Evolutionary conservation across 2,797 vertebrate species (phyloP).

Genomic region (Sebastes taczanowskii): DNA sequence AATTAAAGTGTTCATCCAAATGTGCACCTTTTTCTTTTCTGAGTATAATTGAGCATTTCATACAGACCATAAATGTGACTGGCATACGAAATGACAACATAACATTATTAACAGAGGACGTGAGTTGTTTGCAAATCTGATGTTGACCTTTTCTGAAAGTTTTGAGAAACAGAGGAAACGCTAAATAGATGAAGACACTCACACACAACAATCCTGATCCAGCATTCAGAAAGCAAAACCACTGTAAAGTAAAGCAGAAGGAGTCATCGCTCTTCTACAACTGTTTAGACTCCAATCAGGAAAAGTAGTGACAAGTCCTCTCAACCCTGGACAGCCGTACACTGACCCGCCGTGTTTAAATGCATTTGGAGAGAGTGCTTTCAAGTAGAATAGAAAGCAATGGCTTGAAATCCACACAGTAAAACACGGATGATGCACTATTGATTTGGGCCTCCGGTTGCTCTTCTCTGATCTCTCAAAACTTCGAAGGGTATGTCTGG

Average conservation of each 20-base stretch:
- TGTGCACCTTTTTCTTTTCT: background rate
- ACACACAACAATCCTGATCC: background rate
- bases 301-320: background rate
- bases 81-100: background rate
- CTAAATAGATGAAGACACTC: background rate
- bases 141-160: background rate
- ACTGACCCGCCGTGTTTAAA: slow-evolving; percentile 25
- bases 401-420: slow-evolving; percentile 47
- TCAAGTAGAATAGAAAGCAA: background rate
- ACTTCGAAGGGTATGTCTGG: slow-evolving; percentile 54
- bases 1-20: background rate
- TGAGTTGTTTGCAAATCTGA: background rate
- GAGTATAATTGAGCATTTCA: background rate
- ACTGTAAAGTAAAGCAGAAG: background rate
- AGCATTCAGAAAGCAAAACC: background rate
- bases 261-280: background rate
- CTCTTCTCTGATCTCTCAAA: slow-evolving; percentile 63
- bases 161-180: background rate
- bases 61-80: background rate
- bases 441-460: slow-evolving; percentile 68
- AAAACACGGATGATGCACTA: slow-evolving; percentile 58
- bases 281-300: background rate
- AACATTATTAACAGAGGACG: background rate
- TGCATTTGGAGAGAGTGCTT: background rate
- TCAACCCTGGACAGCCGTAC: slow-evolving; percentile 3